A percentile compares a stretch with the other conserved stretches of the same genome.
phyloP scores from a whole-genome alignment of 2,888 invertebrate genomes.

The Mesoligia furuncula region DNA sequence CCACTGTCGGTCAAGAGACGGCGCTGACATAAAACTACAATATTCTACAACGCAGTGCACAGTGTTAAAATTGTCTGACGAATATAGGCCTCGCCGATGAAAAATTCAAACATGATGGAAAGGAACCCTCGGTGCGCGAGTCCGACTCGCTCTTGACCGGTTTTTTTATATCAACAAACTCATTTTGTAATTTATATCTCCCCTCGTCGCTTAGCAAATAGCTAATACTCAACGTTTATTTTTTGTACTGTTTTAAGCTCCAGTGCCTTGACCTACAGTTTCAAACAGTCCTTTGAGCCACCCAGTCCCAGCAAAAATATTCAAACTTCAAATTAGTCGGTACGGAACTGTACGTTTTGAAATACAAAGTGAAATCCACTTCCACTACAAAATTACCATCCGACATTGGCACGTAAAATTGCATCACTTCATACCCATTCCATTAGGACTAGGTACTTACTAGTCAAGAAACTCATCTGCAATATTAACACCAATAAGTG shows the following conservation, averaged over 20 bases:
- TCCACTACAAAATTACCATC: not conserved
- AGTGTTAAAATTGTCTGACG: no score
- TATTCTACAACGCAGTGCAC: no score
- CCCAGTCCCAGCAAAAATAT: not conserved
- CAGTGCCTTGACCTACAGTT: not conserved
- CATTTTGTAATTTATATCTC: no score
- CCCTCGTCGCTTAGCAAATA: not conserved
- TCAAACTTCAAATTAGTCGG: not conserved
- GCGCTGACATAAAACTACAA: no score
- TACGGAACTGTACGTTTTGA: not conserved
- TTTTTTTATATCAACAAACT: not conserved
- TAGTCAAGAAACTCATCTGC: slow-evolving; percentile 17
- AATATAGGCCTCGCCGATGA: no score
- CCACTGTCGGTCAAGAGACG: no score
- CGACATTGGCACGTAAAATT: slow-evolving; percentile 1
- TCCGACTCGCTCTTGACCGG: no score
- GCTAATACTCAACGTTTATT: not conserved
- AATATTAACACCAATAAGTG: slow-evolving; percentile 24
- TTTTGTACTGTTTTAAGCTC: not conserved
- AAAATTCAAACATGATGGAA: no score
- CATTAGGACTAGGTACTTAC: not conserved
- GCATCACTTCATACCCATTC: not conserved
- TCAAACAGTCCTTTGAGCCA: not conserved
- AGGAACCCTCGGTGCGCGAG: no score
- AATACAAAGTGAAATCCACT: slow-evolving; percentile 1